Evolutionary conservation across 2,888 invertebrate genomes (phyloP), one percentile per base, ranked within the genome.

Genomic region (Cephalotes varians): DNA sequence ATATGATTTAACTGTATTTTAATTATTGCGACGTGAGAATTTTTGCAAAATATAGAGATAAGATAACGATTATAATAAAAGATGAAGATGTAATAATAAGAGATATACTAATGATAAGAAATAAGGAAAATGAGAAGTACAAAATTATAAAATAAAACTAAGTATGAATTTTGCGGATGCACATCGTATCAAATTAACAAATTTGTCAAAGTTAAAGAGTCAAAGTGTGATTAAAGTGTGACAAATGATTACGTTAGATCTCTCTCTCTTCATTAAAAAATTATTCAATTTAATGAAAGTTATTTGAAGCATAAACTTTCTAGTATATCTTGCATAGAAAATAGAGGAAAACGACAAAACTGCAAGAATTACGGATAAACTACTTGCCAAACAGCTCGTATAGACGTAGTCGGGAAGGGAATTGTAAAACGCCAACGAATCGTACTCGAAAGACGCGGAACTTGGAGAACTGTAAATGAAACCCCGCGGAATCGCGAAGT

Each of bases 401-500:
- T 37, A 15, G 5, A 60, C 60, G 77, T 37, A 65, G 31, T 12
- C 54, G 65, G 47, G 21, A 49, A 18, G 40, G 31, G 34, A 56
- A 56, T 44, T 44, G 77, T 47, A 58, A 79, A 56, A 71, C 69
- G 56, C 31, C 77, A 40, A 56, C 69, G 69, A 77, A 77, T 77
- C 69, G 69, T 56, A 69, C 25, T 71, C 56, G 77, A 56, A 47
- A 79, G 71, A 58, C 56, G 56, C 71, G 44, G 25, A 77, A 77
- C 69, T 77, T 80, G 51, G 69, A 2, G 54, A 69, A 80, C 69
- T 69, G 54, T 51, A 81, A 80, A 82, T 80, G 81, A 81, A 82
- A 82, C 79, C 49, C 37, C 51, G 77, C 44, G 56, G 44, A 79
- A 71, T 79, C 77, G 77, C 77, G 18, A 79, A 81, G 49, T 81